Conservation (phyloP, 2,113 vertebrate species). For the Ameiurus melas region DNA sequence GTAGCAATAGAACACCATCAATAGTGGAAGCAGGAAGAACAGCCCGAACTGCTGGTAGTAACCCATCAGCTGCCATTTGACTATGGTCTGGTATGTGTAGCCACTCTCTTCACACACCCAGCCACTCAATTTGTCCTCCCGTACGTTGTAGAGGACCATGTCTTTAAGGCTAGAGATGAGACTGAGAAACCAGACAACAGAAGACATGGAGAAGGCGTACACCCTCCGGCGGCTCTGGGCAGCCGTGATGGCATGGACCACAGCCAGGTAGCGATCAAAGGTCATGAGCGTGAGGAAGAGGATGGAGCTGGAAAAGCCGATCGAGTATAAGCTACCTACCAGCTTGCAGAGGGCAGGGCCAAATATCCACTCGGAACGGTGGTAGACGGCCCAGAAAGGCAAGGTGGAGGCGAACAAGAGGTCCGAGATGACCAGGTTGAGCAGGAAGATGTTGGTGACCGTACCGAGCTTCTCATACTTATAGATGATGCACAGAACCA, state of each 20-base stretch:
- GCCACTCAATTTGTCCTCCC: accelerated
- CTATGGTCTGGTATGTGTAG: conserved; percentile 1
- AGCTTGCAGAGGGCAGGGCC: conserved; percentile 70
- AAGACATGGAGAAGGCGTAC: conserved; percentile 60
- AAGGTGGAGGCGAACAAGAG: conserved; percentile 72
- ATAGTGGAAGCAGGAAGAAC: conserved; percentile 74
- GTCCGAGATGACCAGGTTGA: conserved; percentile 76
- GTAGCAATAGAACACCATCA: conserved; percentile 73
- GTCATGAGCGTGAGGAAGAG: conserved; percentile 79
- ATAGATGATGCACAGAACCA: conserved; percentile 72
- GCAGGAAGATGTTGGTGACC: conserved; percentile 75
- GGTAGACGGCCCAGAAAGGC: conserved; percentile 73
- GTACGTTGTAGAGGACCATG: conserved; percentile 62
- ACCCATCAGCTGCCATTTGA: conserved; percentile 63
- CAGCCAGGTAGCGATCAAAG: conserved; percentile 75
- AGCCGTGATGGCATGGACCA: conserved; percentile 72
- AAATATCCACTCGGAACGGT: conserved; percentile 72
- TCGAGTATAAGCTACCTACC: conserved; percentile 68
- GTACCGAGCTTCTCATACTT: conserved; percentile 73
- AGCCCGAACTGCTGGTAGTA: conserved; percentile 73
- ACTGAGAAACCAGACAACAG: conserved; percentile 68
- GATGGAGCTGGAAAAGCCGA: conserved; percentile 78
- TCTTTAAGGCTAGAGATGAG: conserved; percentile 70
- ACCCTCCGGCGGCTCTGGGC: conserved; percentile 59
- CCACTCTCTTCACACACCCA: conserved; percentile 63